Evolutionary conservation across 2,113 vertebrate genomes (phyloP), one percentile per base, ranked within the genome.

Genomic region (Piprites chloris): DNA sequence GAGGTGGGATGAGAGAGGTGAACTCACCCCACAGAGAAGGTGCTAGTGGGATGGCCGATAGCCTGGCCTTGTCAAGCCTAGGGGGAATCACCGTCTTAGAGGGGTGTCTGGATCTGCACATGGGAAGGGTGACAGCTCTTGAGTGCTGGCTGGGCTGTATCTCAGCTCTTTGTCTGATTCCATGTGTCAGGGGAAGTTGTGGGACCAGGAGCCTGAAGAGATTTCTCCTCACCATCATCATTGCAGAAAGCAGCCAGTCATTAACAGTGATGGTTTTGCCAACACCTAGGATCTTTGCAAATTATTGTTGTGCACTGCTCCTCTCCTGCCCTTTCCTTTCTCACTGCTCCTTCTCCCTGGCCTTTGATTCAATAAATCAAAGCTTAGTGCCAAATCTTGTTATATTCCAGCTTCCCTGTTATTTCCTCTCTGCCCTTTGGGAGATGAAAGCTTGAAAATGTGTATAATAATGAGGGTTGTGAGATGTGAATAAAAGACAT

Each of bases 341-440:
- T 81, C 77, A 59, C 33, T 35, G 85, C 35, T 87, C 50, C 74
- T 87, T 95, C 61, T 27, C 30, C 5, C 6, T 47, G 32, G 87
- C 78, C 93, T 95, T 92, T 95, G 91, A 95, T 94, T 95, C 84
- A 92, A 92, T 91, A 93, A 95, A 96, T 97, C 89, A 95, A 97
- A 95, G 87, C 85, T 92, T 87, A 87, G 74, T 89, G 87, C 84
- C 89, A 94, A 85, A 79, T 75, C 80, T 87, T 76, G 84, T 94
- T 95, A 89, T 89, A 87, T 95, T 89, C 84, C 74, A 89, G 12
- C 84, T 95, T 86, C 62, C 81, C 56, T 67, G 49, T 72, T 94
- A 65, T 56, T 92, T 77, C 68, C 23, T 78, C 65, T 89, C 61
- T 95, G 89, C 62, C 80, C 93, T 96, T 89, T 87, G 87, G 94